Percentiles rank a stretch among this genome's conserved stretches.
phyloP scores from a whole-genome alignment of 2,888 invertebrate species.

The Kuschelorhynchus macadamiae region DNA sequence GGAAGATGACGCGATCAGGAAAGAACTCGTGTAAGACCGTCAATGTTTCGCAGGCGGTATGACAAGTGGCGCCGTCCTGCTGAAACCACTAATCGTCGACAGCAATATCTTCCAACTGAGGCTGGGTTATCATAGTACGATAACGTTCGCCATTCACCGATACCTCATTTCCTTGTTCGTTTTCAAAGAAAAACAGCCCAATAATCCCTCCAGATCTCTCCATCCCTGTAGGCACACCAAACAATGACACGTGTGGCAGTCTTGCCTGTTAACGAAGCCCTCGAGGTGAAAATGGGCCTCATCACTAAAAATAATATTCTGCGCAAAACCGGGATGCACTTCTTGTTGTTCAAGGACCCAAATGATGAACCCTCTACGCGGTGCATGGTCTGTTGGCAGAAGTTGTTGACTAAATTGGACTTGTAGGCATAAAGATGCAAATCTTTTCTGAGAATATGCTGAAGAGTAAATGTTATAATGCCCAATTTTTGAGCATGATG shows the following conservation, averaged over 20 bases:
- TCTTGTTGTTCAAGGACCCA: slow-evolving; percentile 19
- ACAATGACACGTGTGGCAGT: background rate
- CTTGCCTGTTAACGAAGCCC: background rate
- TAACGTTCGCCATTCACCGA: background rate
- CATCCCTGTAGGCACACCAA: background rate
- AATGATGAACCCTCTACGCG: slow-evolving; percentile 4
- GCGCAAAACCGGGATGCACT: background rate
- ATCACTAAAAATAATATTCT: slow-evolving; percentile 3
- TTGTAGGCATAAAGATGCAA: background rate
- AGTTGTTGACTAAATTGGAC: background rate
- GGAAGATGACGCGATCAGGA: background rate
- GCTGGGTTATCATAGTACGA: background rate
- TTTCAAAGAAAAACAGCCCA: background rate
- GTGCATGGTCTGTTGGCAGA: slow-evolving; percentile 1
- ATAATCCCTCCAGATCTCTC: background rate
- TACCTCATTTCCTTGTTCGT: background rate
- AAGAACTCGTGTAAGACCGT: background rate
- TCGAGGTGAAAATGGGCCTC: background rate
- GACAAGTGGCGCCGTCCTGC: slow-evolving; percentile 5
- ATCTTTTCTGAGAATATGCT: slow-evolving; percentile 16
- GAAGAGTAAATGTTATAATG: slow-evolving; percentile 4
- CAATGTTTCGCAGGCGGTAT: slow-evolving; percentile 2
- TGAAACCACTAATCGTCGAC: background rate
- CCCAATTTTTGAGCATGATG: slow-evolving; percentile 1
- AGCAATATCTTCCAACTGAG: background rate